A percentile compares a stretch with the other conserved stretches of the same genome.
These are phyloP conservation scores for Blennius ocellaris DNA, from an alignment of 2,113 vertebrate species.

Conservation along the genomic window DNA sequence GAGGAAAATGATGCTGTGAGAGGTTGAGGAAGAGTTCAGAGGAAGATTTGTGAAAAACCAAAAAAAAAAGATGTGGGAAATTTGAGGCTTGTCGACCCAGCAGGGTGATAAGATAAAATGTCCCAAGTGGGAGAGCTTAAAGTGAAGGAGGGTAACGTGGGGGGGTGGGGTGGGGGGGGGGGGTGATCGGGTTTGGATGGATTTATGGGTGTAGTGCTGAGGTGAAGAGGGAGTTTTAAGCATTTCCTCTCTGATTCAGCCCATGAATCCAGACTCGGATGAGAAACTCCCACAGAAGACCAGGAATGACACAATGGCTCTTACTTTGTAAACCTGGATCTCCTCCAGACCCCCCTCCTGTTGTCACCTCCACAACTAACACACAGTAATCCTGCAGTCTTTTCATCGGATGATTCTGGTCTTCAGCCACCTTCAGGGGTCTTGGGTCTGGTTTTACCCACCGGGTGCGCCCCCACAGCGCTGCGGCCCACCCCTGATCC, in stretches of 20 bases:
- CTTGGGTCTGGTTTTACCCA: slow-evolving; percentile 20
- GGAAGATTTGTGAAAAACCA: slow-evolving; percentile 28
- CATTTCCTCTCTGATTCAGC: slow-evolving; percentile 65
- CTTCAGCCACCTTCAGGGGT: slow-evolving; percentile 43
- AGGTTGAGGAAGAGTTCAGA: not conserved
- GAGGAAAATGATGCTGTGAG: not conserved
- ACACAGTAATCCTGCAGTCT: slow-evolving; percentile 36
- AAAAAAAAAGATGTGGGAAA: slow-evolving; percentile 27
- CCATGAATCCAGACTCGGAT: slow-evolving; percentile 61
- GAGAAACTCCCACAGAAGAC: slow-evolving; percentile 70
- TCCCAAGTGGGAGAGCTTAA: slow-evolving; percentile 44
- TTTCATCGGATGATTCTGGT: slow-evolving; percentile 40
- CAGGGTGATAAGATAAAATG: slow-evolving; percentile 26
- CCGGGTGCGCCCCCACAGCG: slow-evolving; percentile 27
- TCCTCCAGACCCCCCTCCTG: slow-evolving; percentile 26
- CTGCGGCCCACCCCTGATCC: slow-evolving; percentile 24
- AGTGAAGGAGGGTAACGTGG: slow-evolving; percentile 35
- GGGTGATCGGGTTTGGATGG: not conserved
- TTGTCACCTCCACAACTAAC: slow-evolving; percentile 11
- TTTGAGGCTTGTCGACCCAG: slow-evolving; percentile 16
- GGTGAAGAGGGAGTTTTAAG: slow-evolving; percentile 17
- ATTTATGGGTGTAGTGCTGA: slow-evolving; percentile 62
- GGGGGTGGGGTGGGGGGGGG: too few relatives aligned
- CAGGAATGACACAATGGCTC: slow-evolving; percentile 34
- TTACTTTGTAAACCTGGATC: slow-evolving; percentile 45